Conservation (phyloP, 2,888 invertebrate genomes). For the Mycalesis mineus region DNA sequence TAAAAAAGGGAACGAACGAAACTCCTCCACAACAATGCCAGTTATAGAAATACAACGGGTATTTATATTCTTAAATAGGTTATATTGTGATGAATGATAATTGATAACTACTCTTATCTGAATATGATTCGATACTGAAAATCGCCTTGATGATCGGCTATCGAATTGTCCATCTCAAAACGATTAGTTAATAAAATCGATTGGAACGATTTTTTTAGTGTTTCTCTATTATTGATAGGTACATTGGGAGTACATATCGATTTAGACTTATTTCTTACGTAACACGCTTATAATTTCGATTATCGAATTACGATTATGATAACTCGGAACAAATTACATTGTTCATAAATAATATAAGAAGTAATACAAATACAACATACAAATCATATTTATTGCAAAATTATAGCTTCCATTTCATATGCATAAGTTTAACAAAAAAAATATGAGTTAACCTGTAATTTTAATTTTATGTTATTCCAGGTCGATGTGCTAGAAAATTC, state of each 20-base stretch:
- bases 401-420: not conserved
- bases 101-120: not conserved
- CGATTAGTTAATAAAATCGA: not conserved
- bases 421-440: too few relatives aligned
- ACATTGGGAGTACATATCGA: too few relatives aligned
- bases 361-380: too few relatives aligned
- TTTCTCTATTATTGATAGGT: too few relatives aligned
- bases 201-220: not conserved
- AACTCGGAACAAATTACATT: too few relatives aligned
- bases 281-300: not conserved
- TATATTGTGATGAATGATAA: slow-evolving; percentile 17
- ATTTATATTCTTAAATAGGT: slow-evolving; percentile 46
- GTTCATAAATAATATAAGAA: too few relatives aligned
- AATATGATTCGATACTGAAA: not conserved
- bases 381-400: not conserved
- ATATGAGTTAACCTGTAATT: not conserved
- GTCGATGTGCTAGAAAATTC: slow-evolving; percentile 52
- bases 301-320: not conserved
- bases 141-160: not conserved
- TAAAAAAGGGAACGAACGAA: slow-evolving; percentile 37
- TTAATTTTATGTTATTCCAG: slow-evolving; percentile 23
- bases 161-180: not conserved
- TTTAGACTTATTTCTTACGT: not conserved
- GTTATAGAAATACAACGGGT: slow-evolving; percentile 65
- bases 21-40: slow-evolving; percentile 45